Evolutionary conservation across 2,113 vertebrate species (phyloP).

Genomic region (Pteropus alecto): DNA sequence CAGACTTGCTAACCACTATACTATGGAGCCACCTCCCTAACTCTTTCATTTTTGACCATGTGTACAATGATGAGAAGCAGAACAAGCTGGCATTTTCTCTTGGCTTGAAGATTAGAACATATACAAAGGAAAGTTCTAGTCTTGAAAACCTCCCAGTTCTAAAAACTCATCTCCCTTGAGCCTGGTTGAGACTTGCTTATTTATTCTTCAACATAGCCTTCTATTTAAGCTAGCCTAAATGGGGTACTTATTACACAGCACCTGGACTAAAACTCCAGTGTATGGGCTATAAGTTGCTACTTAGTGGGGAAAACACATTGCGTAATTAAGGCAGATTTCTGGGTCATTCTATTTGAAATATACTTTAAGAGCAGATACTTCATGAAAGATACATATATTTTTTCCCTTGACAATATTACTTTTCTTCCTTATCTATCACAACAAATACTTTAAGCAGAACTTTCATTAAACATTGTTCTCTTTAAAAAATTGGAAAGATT

Average conservation of each 20-base stretch:
- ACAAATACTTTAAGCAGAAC: not conserved
- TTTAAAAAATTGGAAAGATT: not conserved
- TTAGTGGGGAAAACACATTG: not conserved
- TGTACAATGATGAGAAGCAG: not conserved
- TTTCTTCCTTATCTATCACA: not conserved
- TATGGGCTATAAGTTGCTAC: not conserved
- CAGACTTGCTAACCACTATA: too few species aligned
- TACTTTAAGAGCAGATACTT: not conserved
- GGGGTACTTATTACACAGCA: not conserved
- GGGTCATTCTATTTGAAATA: not conserved
- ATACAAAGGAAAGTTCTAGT: not conserved
- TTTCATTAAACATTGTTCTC: not conserved
- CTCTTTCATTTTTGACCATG: not conserved
- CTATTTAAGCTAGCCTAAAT: not conserved
- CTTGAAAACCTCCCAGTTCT: not conserved
- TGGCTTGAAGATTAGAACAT: not conserved
- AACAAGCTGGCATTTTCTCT: not conserved
- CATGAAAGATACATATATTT: not conserved
- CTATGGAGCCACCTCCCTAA: not conserved
- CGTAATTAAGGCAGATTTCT: not conserved
- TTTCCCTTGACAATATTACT: not conserved
- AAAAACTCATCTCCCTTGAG: not conserved
- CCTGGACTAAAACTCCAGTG: not conserved
- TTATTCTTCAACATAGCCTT: not conserved
- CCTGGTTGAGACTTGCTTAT: not conserved